Evolutionary conservation across 1,140 invertebrate species (phyloP).

Genomic region (Octopus sinensis): DNA sequence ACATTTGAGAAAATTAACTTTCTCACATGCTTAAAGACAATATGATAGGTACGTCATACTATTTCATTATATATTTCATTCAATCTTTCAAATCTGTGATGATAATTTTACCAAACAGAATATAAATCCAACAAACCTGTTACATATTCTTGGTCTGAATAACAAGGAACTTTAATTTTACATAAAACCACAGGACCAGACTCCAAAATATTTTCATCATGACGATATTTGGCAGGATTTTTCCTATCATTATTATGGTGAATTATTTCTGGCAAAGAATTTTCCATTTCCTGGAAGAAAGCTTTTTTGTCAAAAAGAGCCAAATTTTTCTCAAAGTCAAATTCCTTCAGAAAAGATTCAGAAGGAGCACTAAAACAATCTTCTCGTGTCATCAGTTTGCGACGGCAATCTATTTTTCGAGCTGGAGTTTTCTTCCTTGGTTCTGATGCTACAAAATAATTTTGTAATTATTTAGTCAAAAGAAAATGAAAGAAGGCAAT

Average conservation of each 20-base stretch:
- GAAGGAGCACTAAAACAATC: slow-evolving; percentile 66
- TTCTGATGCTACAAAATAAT: slow-evolving; percentile 10
- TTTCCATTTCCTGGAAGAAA: slow-evolving; percentile 71
- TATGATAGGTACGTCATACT: too few species aligned
- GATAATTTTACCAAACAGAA: too few species aligned
- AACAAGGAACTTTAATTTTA: slow-evolving; percentile 71
- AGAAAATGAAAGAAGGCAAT: too few species aligned
- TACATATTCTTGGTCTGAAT: slow-evolving; percentile 69
- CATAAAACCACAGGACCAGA: slow-evolving; percentile 66
- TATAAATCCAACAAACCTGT: slow-evolving; percentile 59
- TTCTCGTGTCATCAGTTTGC: slow-evolving; percentile 46
- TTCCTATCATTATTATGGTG: slow-evolving; percentile 27
- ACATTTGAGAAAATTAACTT: too few species aligned
- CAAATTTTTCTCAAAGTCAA: slow-evolving; percentile 91
- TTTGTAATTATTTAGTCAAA: too few species aligned
- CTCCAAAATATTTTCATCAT: slow-evolving; percentile 81
- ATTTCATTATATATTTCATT: too few species aligned
- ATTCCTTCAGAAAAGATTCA: slow-evolving; percentile 66
- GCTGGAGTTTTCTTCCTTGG: slow-evolving; percentile 35
- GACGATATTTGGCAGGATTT: slow-evolving; percentile 63
- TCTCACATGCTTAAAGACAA: too few species aligned
- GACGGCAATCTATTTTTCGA: slow-evolving; percentile 42
- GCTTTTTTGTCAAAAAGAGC: slow-evolving; percentile 82
- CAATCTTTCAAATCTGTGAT: too few species aligned
- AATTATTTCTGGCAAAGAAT: slow-evolving; percentile 30